Evolutionary conservation across 2,113 vertebrate species (phyloP).

Genomic region (Sturnira hondurensis): DNA sequence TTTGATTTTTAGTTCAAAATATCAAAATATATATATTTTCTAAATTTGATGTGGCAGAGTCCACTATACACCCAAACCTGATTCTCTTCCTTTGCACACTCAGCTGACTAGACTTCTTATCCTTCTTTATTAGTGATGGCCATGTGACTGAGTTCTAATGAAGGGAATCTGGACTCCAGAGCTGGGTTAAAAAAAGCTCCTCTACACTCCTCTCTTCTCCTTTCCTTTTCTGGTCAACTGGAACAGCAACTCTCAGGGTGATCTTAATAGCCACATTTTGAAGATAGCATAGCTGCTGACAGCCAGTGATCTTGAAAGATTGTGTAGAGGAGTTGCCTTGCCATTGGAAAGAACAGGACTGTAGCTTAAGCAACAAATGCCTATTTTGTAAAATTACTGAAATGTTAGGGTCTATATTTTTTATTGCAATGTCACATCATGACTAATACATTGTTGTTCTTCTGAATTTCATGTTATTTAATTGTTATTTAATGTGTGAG

Average conservation of each 20-base stretch:
- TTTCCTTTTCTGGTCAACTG: neutral
- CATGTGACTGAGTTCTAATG: neutral
- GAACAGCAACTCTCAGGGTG: neutral
- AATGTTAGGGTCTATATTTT: neutral
- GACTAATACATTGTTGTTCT: neutral
- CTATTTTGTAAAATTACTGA: neutral
- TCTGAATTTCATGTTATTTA: neutral
- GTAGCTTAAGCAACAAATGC: neutral
- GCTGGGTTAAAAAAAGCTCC: neutral
- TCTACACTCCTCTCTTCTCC: neutral
- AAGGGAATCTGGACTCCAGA: neutral
- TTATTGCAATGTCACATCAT: neutral
- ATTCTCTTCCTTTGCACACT: neutral
- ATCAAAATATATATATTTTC: neutral
- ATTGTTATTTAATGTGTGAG: neutral
- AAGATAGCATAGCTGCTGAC: neutral
- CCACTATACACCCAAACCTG: neutral
- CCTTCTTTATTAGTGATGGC: neutral
- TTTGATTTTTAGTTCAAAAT: neutral
- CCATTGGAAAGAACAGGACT: neutral
- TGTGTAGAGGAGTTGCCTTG: neutral
- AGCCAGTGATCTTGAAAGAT: neutral
- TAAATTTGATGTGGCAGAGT: neutral
- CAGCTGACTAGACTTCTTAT: neutral
- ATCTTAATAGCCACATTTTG: neutral